Base-by-base conservation (phyloP, 2,113 vertebrate genomes). In the Lepidothrix coronata region DNA sequence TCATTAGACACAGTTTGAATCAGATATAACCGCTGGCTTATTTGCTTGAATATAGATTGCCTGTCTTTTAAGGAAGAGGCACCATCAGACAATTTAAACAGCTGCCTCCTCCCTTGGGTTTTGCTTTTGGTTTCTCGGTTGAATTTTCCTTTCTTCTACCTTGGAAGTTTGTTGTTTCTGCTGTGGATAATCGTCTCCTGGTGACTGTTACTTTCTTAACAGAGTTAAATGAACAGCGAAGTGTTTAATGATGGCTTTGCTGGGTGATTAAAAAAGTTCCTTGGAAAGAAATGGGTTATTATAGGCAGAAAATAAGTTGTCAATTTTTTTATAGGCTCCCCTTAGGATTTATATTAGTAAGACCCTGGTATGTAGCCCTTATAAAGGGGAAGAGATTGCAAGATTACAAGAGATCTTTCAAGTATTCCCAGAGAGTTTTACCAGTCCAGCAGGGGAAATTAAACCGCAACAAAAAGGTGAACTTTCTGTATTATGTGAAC, bases 361-460 rank as follows among this genome's bases (percentile, higher is more conserved):
- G 70, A 75, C 54, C 37, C 85, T 88, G 62, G 52, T 85, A 89
- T 68, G 49, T 75, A 85, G 66, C 37, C 59, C 46, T 90, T 83
- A 35, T 19, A 62, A 61, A 85, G 51, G 54, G 66, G 73, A 91
- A 89, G 66, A 89, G 62, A 79, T 61, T 93, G 52, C 39, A 89
- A 91, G 80, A 93, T 89, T 93, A 67, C 70, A 94, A 62, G 77
- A 85, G 65, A 66, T 76, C 74, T 95, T 90, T 94, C 85, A 94
- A 66, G 75, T 91, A 72, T 94, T 94, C 85, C 49, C 77, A 75
- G 65, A 85, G 70, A 73, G 49, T 88, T 85, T 92, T 95, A 80
- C 63, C 68, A 92, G 79, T 85, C 75, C 78, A 85, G 55, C 67
- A 88, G 72, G 75, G 83, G 82, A 95, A 95, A 96, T 93, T 85